Conservation (phyloP, 2,113 vertebrate species). For the Microcebus lehilahytsara region DNA sequence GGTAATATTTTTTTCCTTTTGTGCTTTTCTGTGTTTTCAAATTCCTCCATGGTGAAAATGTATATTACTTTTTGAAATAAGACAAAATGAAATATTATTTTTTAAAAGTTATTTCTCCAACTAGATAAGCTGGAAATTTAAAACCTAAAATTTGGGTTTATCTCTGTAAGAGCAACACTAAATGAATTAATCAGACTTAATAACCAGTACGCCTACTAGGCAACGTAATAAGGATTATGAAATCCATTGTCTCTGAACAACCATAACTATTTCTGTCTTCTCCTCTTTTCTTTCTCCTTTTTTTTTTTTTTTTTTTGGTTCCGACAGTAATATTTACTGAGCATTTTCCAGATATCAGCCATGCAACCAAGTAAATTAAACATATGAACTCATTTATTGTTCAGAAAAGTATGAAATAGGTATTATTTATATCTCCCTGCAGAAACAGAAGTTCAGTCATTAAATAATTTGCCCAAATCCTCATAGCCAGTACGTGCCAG, state of each 20-base stretch:
- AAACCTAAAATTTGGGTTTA: not conserved
- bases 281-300: not conserved
- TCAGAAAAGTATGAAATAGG: not conserved
- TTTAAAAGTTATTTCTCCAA: not conserved
- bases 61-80: not conserved
- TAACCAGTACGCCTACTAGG: not conserved
- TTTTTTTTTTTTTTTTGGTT: not conserved
- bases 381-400: not conserved
- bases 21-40: not conserved
- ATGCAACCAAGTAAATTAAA: not conserved
- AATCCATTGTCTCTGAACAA: not conserved
- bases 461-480: not conserved
- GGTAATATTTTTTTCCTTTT: not conserved
- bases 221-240: not conserved
- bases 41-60: not conserved
- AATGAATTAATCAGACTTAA: not conserved
- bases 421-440: not conserved
- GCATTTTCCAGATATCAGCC: not conserved
- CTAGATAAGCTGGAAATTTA: not conserved
- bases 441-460: not conserved
- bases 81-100: not conserved
- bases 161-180: not conserved
- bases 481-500: not conserved
- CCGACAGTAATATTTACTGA: not conserved
- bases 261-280: not conserved